Evolutionary conservation across 92 coral and sea anemone species (phyloP).

Genomic region (Palythoa grandiflora): DNA sequence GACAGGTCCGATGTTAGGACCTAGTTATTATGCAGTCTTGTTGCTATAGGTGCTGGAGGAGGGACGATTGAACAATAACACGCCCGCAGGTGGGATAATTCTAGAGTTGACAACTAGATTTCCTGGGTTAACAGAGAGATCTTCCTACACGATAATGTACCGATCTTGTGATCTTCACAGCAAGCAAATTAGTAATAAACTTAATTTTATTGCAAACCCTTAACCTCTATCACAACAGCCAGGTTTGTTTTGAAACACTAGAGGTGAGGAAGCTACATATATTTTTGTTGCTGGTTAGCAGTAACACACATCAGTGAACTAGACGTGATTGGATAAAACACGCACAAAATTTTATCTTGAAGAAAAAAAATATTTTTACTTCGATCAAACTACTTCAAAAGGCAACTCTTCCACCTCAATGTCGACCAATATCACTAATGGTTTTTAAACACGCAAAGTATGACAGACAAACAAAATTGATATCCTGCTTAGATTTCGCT

Average conservation of each 20-base stretch:
- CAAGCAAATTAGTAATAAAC: background rate
- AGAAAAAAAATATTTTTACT: background rate
- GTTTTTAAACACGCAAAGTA: background rate
- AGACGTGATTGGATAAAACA: background rate
- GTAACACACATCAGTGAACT: background rate
- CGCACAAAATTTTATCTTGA: background rate
- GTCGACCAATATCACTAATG: constrained; percentile 4
- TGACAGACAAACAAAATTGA: background rate
- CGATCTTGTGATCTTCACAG: background rate
- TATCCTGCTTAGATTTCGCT: background rate
- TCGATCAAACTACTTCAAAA: background rate
- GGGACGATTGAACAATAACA: no score
- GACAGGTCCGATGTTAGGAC: no score
- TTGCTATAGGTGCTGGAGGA: no score
- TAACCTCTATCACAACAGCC: background rate
- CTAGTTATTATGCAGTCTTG: no score
- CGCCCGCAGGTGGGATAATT: no score
- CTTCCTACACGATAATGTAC: background rate
- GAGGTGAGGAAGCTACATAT: background rate
- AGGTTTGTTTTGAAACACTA: constrained; percentile 12
- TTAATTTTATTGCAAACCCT: background rate
- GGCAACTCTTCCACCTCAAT: background rate
- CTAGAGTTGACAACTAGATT: no score
- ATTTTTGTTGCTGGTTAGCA: background rate
- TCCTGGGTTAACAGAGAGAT: no score